phyloP scores from a whole-genome alignment of 2,888 invertebrate species.

The Ceriagrion tenellum region DNA sequence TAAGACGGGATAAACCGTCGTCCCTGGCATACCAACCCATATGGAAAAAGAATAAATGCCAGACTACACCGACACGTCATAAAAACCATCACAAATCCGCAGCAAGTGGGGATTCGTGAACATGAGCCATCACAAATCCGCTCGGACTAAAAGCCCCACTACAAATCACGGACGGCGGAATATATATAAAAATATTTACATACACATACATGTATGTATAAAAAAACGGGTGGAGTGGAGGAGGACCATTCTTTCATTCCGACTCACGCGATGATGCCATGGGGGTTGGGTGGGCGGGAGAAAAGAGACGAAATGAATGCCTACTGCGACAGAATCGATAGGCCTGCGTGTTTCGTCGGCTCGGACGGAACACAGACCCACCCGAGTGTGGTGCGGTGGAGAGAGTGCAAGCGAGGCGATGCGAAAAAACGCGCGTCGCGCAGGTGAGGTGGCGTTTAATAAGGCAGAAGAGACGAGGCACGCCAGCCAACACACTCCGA shows the following conservation, averaged over 20 bases:
- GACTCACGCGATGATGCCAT: not conserved
- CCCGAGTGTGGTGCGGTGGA: not conserved
- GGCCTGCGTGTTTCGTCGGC: constrained; percentile 5
- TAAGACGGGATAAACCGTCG: not conserved
- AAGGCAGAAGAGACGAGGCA: not conserved
- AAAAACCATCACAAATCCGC: constrained; percentile 8
- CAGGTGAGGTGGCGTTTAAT: not conserved
- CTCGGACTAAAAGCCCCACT: not conserved
- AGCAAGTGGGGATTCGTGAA: not conserved
- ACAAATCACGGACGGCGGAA: not conserved
- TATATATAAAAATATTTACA: too few species aligned
- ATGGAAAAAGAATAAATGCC: not conserved
- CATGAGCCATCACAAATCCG: constrained; percentile 6
- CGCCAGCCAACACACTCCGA: not conserved
- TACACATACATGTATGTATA: too few species aligned
- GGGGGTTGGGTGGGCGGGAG: not conserved
- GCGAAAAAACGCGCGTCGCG: not conserved
- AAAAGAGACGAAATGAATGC: not conserved
- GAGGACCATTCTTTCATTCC: not conserved
- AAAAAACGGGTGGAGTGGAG: not conserved
- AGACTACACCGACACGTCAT: not conserved
- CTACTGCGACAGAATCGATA: constrained; percentile 26
- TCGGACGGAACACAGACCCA: not conserved
- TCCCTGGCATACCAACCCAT: not conserved
- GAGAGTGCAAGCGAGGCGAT: not conserved